Base-by-base conservation (phyloP, 2,797 vertebrate genomes). In the Bufotes viridis region DNA sequence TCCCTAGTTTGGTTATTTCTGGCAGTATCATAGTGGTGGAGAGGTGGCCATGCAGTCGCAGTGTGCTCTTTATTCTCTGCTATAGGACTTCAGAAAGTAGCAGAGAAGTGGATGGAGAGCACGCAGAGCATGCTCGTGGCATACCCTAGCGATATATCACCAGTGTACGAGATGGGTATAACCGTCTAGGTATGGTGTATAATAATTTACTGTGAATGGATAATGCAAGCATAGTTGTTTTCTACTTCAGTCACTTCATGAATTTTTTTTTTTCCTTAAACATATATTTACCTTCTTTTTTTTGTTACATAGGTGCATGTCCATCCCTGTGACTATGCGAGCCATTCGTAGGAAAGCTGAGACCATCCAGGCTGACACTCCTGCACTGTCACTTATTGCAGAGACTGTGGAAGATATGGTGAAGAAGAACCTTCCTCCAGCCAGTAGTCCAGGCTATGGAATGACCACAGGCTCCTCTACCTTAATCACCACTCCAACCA, bases 381-480 rank as follows among this genome's bases (percentile, higher is more conserved):
- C 98, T 42, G 98, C 98, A 90, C 95, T 99, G 92, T 98, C 97
- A 83, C 95, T 99, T 89, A 99, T 99, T 93, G 98, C 98, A 85
- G 97, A 99, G 94, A 99, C 98, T 72, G 98, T 99, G 81, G 98
- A 99, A 93, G 98, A 96, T 85, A 99, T 99, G 98, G 97, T 99
- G 92, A 99, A 99, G 95, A 99, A 98, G 93, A 99, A 98, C 89
- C 95, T 98, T 87, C 98, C 98, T 74, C 98, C 97, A 29, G 97
- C 98, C 82, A 96, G 97, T 92, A 99, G 98, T 95, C 98, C 98
- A 70, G 96, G 96, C 90, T 99, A 99, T 92, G 97, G 96, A 93
- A 98, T 99, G 96, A 96, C 96, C 90, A 92, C 95, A 49, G 95
- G 95, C 93, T 95, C 92, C 93, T 98, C 98, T 92, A 95, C 96